phyloP scores from a whole-genome alignment of 2,888 invertebrate genomes.

The Lithosia quadra region DNA sequence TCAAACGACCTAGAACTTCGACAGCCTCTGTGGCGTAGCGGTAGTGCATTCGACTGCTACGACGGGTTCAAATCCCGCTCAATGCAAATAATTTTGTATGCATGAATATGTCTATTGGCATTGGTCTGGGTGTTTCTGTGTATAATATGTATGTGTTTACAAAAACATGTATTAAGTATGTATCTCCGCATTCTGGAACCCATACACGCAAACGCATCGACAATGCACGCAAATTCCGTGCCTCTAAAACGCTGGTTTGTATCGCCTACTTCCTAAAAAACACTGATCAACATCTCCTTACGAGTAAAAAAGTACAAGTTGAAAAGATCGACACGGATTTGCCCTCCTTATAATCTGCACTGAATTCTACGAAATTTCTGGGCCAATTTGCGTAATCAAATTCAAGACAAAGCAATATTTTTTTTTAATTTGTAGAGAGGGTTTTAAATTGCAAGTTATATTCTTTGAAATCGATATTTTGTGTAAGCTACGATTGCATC shows the following conservation, averaged over 20 bases:
- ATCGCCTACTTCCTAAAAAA: neutral
- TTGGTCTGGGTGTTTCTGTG: no score
- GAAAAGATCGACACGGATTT: neutral
- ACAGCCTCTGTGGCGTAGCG: no score
- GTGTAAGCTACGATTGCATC: neutral
- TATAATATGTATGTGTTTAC: no score
- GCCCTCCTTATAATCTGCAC: neutral
- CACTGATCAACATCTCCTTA: neutral
- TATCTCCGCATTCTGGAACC: no score
- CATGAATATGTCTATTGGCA: no score
- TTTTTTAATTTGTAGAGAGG: neutral
- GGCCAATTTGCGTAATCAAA: conserved; percentile 1
- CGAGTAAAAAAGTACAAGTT: neutral
- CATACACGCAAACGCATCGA: no score
- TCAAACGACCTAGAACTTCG: neutral
- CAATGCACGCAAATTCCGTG: no score
- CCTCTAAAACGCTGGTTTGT: no score
- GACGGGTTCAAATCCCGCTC: no score
- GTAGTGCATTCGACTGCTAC: no score
- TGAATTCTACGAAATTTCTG: conserved; percentile 2
- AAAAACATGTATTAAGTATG: no score
- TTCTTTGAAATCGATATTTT: neutral
- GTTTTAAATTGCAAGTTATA: neutral
- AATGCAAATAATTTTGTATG: no score
- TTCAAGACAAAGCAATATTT: neutral